These are phyloP conservation scores for Drosophila siamana DNA, from an alignment of 2,888 invertebrate genomes.

Conservation along the genomic window DNA sequence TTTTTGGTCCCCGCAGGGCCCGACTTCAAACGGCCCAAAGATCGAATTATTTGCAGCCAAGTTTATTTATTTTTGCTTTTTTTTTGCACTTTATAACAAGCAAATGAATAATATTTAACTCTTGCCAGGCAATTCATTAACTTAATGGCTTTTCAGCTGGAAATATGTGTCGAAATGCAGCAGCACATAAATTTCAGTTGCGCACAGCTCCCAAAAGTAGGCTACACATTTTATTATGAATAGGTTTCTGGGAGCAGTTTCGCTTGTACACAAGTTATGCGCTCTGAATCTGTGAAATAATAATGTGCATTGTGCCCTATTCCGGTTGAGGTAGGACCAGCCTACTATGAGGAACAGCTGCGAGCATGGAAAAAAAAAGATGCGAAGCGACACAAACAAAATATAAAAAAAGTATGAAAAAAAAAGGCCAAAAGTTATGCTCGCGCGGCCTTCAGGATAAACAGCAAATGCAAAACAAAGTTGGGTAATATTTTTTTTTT, in stretches of 20 bases:
- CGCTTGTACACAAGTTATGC: no score
- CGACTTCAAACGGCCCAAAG: slow-evolving; percentile 3
- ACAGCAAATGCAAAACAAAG: slow-evolving; percentile 53
- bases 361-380: neutral
- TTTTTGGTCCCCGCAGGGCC: neutral
- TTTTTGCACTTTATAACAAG: neutral
- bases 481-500: slow-evolving; percentile 41
- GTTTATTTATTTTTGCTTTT: neutral
- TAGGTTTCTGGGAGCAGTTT: neutral
- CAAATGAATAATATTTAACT: slow-evolving; percentile 2
- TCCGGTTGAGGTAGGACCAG: neutral
- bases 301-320: slow-evolving; percentile 1
- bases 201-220: neutral
- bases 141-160: neutral
- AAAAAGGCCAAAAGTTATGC: slow-evolving; percentile 35
- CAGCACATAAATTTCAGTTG: neutral
- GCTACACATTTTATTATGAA: neutral
- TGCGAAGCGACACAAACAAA: neutral
- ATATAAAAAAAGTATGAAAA: slow-evolving; percentile 6
- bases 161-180: neutral
- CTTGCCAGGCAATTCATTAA: slow-evolving; percentile 7
- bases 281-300: neutral
- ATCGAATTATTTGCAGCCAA: slow-evolving; percentile 7
- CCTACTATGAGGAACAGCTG: slow-evolving; percentile 10
- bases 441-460: slow-evolving; percentile 42